These are phyloP conservation scores for Fragum sueziense DNA, from an alignment of 2,888 invertebrate species.

Conservation along the genomic window DNA sequence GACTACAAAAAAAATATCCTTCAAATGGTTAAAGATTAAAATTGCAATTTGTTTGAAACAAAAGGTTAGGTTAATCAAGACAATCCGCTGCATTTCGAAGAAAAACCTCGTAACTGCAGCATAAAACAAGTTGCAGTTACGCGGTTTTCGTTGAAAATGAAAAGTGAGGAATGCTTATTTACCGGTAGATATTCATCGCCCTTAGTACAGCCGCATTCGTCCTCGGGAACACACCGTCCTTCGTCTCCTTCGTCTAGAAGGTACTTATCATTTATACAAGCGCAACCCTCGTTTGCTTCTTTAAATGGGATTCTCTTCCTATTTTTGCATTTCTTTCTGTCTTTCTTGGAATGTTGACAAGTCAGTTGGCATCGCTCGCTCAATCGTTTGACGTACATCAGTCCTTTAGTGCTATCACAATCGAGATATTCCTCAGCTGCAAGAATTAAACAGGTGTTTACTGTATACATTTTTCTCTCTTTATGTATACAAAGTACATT, in stretches of 20 bases:
- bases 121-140: no score
- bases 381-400: background rate
- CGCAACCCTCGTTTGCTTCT: slow-evolving; percentile 8
- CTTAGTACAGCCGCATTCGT: slow-evolving; percentile 12
- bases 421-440: slow-evolving; percentile 13
- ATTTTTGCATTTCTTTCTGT: background rate
- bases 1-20: no score
- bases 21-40: no score
- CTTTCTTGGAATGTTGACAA: background rate
- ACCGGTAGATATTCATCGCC: background rate
- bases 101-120: no score
- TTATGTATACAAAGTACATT: no score
- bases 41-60: no score
- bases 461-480: no score
- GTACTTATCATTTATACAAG: slow-evolving; percentile 1
- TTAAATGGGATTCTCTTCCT: background rate
- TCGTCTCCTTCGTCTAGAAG: background rate
- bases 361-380: background rate
- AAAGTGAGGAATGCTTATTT: no score
- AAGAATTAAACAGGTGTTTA: background rate
- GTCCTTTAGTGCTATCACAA: background rate
- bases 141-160: no score
- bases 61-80: no score
- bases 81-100: no score
- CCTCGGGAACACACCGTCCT: slow-evolving; percentile 9